Base-by-base conservation (phyloP, 2,113 vertebrate genomes). In the Tachysurus vachellii region DNA sequence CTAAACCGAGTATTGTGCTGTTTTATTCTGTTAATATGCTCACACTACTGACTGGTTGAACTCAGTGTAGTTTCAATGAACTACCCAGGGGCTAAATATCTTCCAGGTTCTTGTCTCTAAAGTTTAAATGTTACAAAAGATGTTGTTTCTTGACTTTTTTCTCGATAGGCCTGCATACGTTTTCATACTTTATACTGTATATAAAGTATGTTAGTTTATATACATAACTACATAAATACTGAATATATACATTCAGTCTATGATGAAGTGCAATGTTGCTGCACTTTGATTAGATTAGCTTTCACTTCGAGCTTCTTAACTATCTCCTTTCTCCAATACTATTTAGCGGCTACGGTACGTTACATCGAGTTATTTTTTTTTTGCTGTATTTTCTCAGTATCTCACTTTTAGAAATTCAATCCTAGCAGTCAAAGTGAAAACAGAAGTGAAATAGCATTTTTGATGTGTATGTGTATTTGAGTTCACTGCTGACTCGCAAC, bases 391-490 rank as follows among this genome's bases (percentile, higher is more conserved):
- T 87, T 83, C 56, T 64, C 50, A 53, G 3, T 31, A 57, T 57
- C 7, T 36, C 56, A 16, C 47, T 19, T 64, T 66, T 4, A 77
- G 84, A 89, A 91, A 92, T 88, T 89, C 90, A 85, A 88, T 77
- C 88, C 26, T n/a, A 53, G 9, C 75, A 89, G 87, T 88, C 79
- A 75, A 57, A 89, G 79, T 86, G 77, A 87, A 92, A 93, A 89
- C 88, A 91, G 84, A 90, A 81, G 83, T 77, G 54, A 31, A 17
- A 59, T 26, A 42, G 0, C 19, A 83, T 92, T 91, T 95, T 95
- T 92, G 81, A 88, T 93, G 26, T 77, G 3, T 50, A n/a, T 50
- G 21, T 79, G 3, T 11, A 11, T 59, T 19, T 59, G 54, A 88
- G 93, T 93, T 91, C 90, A 90, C 75, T 26, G 71, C 76, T 84